Percentiles rank a stretch among this genome's conserved stretches.
Conservation (phyloP, 2,888 invertebrate species). For the Euproctis similis region DNA sequence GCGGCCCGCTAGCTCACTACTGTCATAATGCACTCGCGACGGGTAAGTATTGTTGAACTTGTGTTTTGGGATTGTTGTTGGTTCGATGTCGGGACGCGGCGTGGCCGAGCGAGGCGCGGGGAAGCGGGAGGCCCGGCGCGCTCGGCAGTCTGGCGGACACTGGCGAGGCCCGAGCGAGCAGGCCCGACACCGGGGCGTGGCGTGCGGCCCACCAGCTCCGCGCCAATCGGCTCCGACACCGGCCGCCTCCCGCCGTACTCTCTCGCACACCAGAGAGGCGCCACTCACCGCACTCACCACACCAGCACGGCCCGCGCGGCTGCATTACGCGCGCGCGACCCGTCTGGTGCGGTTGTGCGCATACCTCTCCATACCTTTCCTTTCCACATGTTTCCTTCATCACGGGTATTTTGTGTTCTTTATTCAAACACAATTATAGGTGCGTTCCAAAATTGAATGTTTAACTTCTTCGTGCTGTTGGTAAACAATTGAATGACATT, state of each 20-base stretch:
- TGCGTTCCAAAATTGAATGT: too few species aligned
- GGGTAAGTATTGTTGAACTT: conserved; percentile 43
- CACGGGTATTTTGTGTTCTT: too few species aligned
- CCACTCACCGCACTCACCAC: conserved; percentile 10
- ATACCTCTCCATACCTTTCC: too few species aligned
- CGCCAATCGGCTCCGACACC: conserved; percentile 25
- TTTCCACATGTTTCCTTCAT: too few species aligned
- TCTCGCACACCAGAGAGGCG: conserved; percentile 8
- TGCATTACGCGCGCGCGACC: conserved; percentile 39
- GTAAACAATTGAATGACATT: too few species aligned
- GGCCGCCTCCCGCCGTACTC: conserved; percentile 6
- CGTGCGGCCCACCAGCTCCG: conserved; percentile 32
- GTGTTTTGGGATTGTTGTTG: conserved; percentile 46
- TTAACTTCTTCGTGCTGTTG: too few species aligned
- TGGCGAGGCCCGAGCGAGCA: conserved; percentile 54
- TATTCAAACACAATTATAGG: too few species aligned
- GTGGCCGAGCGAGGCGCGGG: conserved; percentile 74
- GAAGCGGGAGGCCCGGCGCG: conserved; percentile 75
- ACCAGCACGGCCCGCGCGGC: conserved; percentile 23
- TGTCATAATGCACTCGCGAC: conserved; percentile 75
- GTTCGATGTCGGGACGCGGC: conserved; percentile 59
- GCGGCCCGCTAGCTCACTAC: conserved; percentile 75
- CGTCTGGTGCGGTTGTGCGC: conserved; percentile 45
- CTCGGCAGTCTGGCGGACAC: conserved; percentile 75
- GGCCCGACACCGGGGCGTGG: conserved; percentile 56